Evolutionary conservation across 2,113 vertebrate genomes (phyloP), one percentile per base, ranked within the genome.

Genomic region (Phasianus colchicus): DNA sequence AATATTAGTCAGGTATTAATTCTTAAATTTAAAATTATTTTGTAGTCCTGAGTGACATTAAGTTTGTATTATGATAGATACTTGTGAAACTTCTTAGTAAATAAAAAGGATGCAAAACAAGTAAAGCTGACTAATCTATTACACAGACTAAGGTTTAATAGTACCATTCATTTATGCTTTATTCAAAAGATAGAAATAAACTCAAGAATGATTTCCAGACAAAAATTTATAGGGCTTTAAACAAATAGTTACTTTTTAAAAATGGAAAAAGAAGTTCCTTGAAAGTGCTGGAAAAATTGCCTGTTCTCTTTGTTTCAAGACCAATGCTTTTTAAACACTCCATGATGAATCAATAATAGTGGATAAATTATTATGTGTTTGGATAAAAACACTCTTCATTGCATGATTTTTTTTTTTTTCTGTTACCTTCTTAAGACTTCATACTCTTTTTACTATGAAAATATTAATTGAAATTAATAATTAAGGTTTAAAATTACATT

Each of bases 1-100:
- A 98, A 97, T 89, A 96, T 96, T 96, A 97, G 96, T 97, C 97
- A 94, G 25, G 58, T 86, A 95, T 40, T 89, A 95, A 91, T 96
- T 97, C 86, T 90, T 97, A 96, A 96, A 97, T 96, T 97, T 91
- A 89, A 30, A 17, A 11, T 3, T 85, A 85, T 66, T 95, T 77
- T 95, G 57, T 82, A 29, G 29, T 38, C n/a, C 54, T 90, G 71
- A 96, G 15, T 93, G 89, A 87, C 67, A 94, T 93, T 43, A 93
- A 92, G 40, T 79, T 90, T 95, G 54, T 91, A 70, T 69, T 91
- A 88, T 96, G 92, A 96, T 96, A 95, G 69, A 88, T 94, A 93
- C 54, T n/a, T 63, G 38, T 69, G 65, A 93, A 92, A 90, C 64
- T 61, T 38, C 76, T 54, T 22, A 52, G 27, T 77, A 80, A 97